Percentiles rank a stretch among this genome's conserved stretches.
Evolutionary conservation across 2,888 invertebrate genomes (phyloP).

Genomic region (Macroteleia sp.): DNA sequence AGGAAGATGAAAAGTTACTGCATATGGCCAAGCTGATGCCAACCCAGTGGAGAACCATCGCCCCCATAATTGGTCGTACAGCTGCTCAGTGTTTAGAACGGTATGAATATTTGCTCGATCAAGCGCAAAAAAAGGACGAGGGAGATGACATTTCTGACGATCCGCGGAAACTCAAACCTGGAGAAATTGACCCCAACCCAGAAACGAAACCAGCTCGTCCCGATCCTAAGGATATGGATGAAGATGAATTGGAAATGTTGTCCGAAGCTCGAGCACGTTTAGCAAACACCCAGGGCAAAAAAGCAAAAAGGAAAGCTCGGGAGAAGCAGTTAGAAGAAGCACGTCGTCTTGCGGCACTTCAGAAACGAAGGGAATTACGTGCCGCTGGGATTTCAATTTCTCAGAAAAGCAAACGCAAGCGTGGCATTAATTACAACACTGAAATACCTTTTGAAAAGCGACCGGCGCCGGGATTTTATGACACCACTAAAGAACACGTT

Average conservation of each 20-base stretch:
- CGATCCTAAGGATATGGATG: constrained; percentile 99
- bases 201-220: constrained; percentile 99
- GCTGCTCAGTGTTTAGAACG: constrained; percentile 99
- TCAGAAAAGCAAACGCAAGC: constrained; percentile 91
- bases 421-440: constrained; percentile 97
- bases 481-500: constrained; percentile 94
- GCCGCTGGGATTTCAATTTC: constrained; percentile 95
- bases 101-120: constrained; percentile 98
- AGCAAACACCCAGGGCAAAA: constrained; percentile 99
- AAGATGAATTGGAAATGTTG: constrained; percentile 99
- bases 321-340: constrained; percentile 99
- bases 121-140: constrained; percentile 98
- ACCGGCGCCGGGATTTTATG: constrained; percentile 96
- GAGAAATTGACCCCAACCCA: constrained; percentile 99
- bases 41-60: constrained; percentile 99
- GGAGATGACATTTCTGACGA: constrained; percentile 96
- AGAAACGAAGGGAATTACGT: constrained; percentile 98
- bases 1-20: constrained; percentile 98
- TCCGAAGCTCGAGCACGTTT: constrained; percentile 99
- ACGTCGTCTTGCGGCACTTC: constrained; percentile 96
- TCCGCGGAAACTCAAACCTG: constrained; percentile 98
- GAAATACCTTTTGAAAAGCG: constrained; percentile 99
- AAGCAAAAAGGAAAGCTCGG: constrained; percentile 96
- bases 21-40: constrained; percentile 99
- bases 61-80: constrained; percentile 99